Conservation (phyloP, 1,140 invertebrate species). For the Camponotus vicinus region DNA sequence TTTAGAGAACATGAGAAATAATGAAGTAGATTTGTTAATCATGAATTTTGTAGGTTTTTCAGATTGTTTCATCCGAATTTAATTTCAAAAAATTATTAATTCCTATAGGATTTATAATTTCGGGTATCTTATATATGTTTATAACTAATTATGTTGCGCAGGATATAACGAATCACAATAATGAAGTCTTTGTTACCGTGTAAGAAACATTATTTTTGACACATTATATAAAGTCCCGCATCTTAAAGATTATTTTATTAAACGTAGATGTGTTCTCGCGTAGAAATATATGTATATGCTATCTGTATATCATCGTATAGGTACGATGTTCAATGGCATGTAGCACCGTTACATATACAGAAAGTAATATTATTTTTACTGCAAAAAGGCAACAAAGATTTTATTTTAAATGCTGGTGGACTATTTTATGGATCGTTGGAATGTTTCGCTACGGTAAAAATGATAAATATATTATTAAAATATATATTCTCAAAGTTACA, state of each 20-base stretch:
- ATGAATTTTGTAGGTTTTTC: background rate
- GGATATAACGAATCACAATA: no score
- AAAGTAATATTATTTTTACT: constrained; percentile 11
- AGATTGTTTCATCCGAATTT: no score
- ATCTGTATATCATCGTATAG: background rate
- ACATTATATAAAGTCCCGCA: no score
- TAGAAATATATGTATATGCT: no score
- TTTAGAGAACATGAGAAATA: no score
- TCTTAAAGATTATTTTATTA: no score
- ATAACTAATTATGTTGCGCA: no score
- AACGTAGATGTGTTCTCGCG: no score
- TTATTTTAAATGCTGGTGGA: background rate
- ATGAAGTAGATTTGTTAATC: no score
- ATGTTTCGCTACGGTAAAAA: background rate
- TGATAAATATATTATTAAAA: background rate
- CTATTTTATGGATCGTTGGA: background rate
- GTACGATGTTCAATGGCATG: background rate
- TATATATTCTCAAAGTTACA: background rate
- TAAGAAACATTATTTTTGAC: constrained; percentile 2
- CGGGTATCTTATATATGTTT: constrained; percentile 1
- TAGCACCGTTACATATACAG: background rate
- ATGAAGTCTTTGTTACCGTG: background rate
- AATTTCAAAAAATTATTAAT: background rate
- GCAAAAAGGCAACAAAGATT: background rate
- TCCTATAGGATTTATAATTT: background rate